Conservation (phyloP, 2,888 invertebrate genomes). For the Esperia sulphurella region DNA sequence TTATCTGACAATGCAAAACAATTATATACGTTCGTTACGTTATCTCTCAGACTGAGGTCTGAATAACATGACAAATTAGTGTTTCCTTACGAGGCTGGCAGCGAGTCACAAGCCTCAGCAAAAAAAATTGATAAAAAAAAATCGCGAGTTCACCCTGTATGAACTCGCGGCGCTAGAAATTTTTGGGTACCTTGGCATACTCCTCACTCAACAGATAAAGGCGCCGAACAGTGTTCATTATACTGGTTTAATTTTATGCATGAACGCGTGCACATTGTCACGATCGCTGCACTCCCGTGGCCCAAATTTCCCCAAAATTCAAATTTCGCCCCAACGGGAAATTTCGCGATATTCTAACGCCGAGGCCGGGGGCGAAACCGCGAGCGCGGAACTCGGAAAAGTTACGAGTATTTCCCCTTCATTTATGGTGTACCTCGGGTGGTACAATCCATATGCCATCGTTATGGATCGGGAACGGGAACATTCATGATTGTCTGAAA, state of each 20-base stretch:
- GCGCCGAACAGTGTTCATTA: conserved; percentile 46
- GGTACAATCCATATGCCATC: neutral
- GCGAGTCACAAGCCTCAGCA: no score
- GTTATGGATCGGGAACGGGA: neutral
- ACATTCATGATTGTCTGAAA: neutral
- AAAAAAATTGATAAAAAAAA: no score
- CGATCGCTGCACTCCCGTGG: conserved; percentile 24
- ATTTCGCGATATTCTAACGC: neutral
- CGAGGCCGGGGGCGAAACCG: conserved; percentile 5
- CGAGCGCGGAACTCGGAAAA: conserved; percentile 5
- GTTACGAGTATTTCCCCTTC: conserved; percentile 3
- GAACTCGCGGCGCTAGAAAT: neutral
- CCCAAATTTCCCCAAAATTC: conserved; percentile 24
- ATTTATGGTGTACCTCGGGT: neutral
- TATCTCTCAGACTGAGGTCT: no score
- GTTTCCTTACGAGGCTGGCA: no score
- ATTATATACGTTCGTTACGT: no score
- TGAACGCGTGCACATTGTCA: conserved; percentile 56
- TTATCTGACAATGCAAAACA: no score
- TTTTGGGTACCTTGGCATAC: conserved; percentile 28
- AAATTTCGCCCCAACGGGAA: conserved; percentile 15
- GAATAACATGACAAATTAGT: no score
- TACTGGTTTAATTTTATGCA: conserved; percentile 77
- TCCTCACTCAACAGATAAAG: conserved; percentile 46
- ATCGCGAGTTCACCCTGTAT: neutral